Conservation (phyloP, 2,888 invertebrate species). For the Acronicta leporina region DNA sequence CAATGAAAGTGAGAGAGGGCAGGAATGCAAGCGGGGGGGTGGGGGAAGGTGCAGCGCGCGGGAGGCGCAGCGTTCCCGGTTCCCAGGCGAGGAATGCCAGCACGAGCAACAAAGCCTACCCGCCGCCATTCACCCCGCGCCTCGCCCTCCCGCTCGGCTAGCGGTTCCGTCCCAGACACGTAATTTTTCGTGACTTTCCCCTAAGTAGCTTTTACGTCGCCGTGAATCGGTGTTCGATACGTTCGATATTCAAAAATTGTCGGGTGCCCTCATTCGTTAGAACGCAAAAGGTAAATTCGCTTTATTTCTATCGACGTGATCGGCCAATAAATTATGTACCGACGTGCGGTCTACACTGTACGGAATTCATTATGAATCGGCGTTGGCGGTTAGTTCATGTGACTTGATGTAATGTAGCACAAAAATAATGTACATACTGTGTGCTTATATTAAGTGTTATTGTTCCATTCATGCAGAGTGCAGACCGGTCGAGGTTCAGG, state of each 20-base stretch:
- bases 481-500: constrained; percentile 70
- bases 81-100: constrained; percentile 89
- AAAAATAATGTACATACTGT: constrained; percentile 53
- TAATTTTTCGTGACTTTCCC: constrained; percentile 84
- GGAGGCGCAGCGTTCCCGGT: constrained; percentile 77
- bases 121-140: constrained; percentile 85
- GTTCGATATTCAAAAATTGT: constrained; percentile 73
- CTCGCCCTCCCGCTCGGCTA: constrained; percentile 63
- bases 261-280: constrained; percentile 61
- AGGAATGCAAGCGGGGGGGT: constrained; percentile 81
- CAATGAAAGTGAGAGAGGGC: constrained; percentile 89
- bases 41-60: constrained; percentile 66
- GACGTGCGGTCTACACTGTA: constrained; percentile 32
- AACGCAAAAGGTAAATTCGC: constrained; percentile 63
- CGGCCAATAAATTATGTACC: constrained; percentile 52
- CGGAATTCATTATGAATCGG: constrained; percentile 46
- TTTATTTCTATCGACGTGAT: constrained; percentile 56
- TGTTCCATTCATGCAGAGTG: constrained; percentile 76
- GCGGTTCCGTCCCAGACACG: constrained; percentile 76
- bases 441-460: constrained; percentile 70
- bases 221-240: constrained; percentile 65
- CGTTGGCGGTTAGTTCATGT: constrained; percentile 32
- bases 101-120: constrained; percentile 87
- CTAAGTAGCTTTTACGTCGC: constrained; percentile 74
- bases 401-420: constrained; percentile 43